phyloP scores from a whole-genome alignment of 2,888 invertebrate genomes.

The Apantesis nais region DNA sequence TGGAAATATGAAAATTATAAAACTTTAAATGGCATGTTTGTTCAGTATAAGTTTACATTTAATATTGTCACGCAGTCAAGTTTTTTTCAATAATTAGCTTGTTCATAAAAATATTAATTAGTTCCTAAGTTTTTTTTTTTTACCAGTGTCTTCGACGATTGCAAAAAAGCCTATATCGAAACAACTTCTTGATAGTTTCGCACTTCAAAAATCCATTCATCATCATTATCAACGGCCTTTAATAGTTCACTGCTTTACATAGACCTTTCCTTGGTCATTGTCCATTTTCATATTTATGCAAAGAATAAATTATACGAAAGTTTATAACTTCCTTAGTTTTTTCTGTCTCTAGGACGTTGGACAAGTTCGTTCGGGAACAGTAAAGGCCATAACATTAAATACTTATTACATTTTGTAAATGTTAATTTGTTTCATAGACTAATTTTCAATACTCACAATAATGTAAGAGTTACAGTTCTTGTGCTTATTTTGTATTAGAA shows the following conservation, averaged over 20 bases:
- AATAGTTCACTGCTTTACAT: too few species aligned
- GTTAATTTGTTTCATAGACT: not conserved
- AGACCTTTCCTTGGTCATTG: not conserved
- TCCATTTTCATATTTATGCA: not conserved
- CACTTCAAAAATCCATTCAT: not conserved
- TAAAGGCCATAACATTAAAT: too few species aligned
- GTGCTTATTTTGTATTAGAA: too few species aligned
- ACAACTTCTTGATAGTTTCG: not conserved
- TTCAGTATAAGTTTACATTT: too few species aligned
- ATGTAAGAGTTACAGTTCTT: not conserved
- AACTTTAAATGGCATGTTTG: not conserved
- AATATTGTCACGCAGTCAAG: not conserved
- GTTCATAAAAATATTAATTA: not conserved
- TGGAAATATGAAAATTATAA: not conserved
- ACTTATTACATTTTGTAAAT: not conserved
- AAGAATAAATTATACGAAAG: not conserved
- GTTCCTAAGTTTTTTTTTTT: not conserved
- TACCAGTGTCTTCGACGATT: too few species aligned
- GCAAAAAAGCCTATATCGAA: too few species aligned
- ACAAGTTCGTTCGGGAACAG: too few species aligned
- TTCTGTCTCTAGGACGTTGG: too few species aligned
- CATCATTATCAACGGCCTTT: too few species aligned
- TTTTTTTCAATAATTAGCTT: not conserved
- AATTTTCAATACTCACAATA: not conserved
- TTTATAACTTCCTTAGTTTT: too few species aligned